These are phyloP conservation scores for Augochlora pura DNA, from an alignment of 1,140 invertebrate species.

Conservation along the genomic window DNA sequence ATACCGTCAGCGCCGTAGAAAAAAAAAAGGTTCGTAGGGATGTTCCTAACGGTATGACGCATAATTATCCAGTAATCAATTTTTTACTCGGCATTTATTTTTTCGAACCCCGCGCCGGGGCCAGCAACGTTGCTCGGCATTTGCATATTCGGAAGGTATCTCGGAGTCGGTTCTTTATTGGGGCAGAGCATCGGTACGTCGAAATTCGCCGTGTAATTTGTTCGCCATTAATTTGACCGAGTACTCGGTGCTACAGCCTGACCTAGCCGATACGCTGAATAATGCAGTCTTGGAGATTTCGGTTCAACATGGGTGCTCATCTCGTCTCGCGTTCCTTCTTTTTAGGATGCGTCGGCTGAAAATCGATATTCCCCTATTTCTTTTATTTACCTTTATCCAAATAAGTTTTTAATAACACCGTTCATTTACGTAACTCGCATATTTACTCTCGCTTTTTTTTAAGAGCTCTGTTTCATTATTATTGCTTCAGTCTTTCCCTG, in stretches of 20 bases:
- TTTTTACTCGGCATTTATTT: conserved; percentile 20
- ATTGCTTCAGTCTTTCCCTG: too few relatives aligned
- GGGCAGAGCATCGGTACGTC: conserved; percentile 1
- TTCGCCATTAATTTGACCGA: conserved; percentile 40
- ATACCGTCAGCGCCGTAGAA: neutral
- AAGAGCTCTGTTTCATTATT: too few relatives aligned
- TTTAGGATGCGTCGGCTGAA: neutral
- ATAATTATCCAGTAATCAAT: conserved; percentile 43
- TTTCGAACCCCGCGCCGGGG: neutral
- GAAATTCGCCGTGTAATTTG: conserved; percentile 47
- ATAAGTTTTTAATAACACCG: too few relatives aligned
- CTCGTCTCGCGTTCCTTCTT: neutral
- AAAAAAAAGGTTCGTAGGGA: conserved; percentile 12
- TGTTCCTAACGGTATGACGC: conserved; percentile 21
- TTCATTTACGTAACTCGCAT: too few relatives aligned
- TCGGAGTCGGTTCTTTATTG: conserved; percentile 20
- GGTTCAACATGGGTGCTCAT: neutral
- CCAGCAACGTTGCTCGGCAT: conserved; percentile 12
- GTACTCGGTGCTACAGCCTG: neutral
- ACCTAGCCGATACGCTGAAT: conserved; percentile 9
- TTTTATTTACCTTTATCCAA: too few relatives aligned
- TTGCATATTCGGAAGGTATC: conserved; percentile 23
- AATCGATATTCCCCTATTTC: neutral
- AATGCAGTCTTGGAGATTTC: conserved; percentile 22
- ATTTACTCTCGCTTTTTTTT: too few relatives aligned